Evolutionary conservation across 92 coral and sea anemone species (phyloP).

Genomic region (Epizoanthus rinbou): DNA sequence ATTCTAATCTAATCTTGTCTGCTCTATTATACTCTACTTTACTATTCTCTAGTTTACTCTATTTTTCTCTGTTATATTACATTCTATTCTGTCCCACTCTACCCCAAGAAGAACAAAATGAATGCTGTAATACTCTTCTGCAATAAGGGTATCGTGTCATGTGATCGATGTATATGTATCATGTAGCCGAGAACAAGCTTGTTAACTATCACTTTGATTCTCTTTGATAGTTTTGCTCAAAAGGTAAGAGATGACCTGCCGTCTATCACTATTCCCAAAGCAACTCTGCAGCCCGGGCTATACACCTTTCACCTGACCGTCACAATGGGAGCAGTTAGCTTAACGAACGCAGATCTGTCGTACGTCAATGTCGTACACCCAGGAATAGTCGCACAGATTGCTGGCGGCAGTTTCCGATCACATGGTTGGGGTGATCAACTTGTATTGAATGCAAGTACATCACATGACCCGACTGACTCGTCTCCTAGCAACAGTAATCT

Average conservation of each 20-base stretch:
- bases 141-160: too few species aligned
- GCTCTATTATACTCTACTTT: slow-evolving; percentile 32
- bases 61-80: slow-evolving; percentile 1
- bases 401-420: slow-evolving; percentile 80
- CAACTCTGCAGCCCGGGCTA: slow-evolving; percentile 67
- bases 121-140: too few species aligned
- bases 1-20: slow-evolving; percentile 27
- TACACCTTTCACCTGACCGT: slow-evolving; percentile 68
- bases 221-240: slow-evolving; percentile 45
- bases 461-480: slow-evolving; percentile 66
- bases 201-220: not conserved
- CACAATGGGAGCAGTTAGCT: slow-evolving; percentile 37
- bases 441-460: slow-evolving; percentile 71
- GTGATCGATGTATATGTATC: not conserved
- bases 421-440: slow-evolving; percentile 71
- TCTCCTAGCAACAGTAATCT: slow-evolving; percentile 44
- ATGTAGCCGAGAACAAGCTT: not conserved
- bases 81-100: not conserved
- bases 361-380: slow-evolving; percentile 75
- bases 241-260: slow-evolving; percentile 62
- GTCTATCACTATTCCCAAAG: slow-evolving; percentile 65
- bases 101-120: too few species aligned
- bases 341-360: slow-evolving; percentile 58
- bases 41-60: slow-evolving; percentile 17
- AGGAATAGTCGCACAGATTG: slow-evolving; percentile 62